Base-by-base conservation (phyloP, 2,888 invertebrate species). In the Papilio protenor region DNA sequence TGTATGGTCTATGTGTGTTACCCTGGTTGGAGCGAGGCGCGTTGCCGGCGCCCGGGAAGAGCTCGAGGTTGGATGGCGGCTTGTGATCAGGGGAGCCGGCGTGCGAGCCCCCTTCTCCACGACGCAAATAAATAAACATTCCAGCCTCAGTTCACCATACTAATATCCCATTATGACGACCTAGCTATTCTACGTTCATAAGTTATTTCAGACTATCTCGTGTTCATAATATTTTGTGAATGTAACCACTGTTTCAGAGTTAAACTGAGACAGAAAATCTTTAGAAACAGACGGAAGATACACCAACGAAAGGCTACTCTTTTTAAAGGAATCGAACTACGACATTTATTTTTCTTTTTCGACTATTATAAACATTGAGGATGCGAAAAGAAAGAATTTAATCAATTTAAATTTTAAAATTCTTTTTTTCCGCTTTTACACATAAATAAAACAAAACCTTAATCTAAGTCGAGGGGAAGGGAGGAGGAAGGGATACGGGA, bases 21-120 rank as follows among this genome's bases (percentile, higher is more conserved):
- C 97, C 97, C 95, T 97, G 97, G 94, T 96, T 96, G 95, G 97
- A 97, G 92, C 96, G 96, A 90, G 96, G 96, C 89, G 95, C 94
- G 93, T 95, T 95, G 91, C 94, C 94, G 87, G 95, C 93, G 87
- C 95, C 94, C 87, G 96, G 96, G 94, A 96, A 96, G 90, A 96
- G 95, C 95, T 96, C 96, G 92, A 96, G 95, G 93, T 96, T 96
- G 88, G 96, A 96, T 85, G 96, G 96, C 94, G 96, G 96, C 93
- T 95, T 95, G 93, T 95, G 96, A 87, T 96, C 95, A 87, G 96
- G 96, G 88, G 96, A 95, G 89, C 96, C 95, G 84, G 92, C 90
- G 88, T 91, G 91, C 82, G 95, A 95, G 81, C 92, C 94, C 84
- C 91, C 94, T 89, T 94, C 88, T 88, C 84, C 89, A 83, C 87